phyloP scores from a whole-genome alignment of 2,888 invertebrate genomes.

The Deroplatys truncata region DNA sequence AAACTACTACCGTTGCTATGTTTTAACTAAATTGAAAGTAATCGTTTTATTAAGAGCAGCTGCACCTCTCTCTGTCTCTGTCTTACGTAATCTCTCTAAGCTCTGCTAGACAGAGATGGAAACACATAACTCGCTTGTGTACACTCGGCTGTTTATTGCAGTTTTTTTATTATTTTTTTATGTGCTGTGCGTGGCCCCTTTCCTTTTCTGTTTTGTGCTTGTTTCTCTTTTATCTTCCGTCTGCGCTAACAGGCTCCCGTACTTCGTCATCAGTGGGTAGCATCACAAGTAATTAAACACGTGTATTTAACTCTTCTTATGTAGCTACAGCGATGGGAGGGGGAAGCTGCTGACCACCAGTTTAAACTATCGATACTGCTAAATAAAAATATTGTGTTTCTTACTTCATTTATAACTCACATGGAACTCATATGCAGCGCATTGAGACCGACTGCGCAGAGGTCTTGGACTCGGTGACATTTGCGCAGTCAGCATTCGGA shows the following conservation, averaged over 20 bases:
- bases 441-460: too few species aligned
- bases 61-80: neutral
- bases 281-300: too few species aligned
- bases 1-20: neutral
- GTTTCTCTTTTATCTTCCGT: neutral
- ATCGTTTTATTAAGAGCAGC: neutral
- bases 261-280: too few species aligned
- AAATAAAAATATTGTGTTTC: too few species aligned
- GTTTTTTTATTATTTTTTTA: neutral
- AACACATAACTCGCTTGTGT: neutral
- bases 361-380: too few species aligned
- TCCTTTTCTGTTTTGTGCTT: neutral
- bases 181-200: neutral
- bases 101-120: neutral
- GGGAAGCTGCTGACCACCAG: too few species aligned
- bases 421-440: too few species aligned
- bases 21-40: neutral
- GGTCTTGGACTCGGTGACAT: too few species aligned
- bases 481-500: too few species aligned
- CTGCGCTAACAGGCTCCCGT: neutral
- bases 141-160: neutral
- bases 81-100: neutral
- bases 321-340: too few species aligned
- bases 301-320: too few species aligned
- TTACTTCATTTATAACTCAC: too few species aligned